Evolutionary conservation across 92 coral and sea anemone species (phyloP).

Genomic region (Siderastrea siderea): DNA sequence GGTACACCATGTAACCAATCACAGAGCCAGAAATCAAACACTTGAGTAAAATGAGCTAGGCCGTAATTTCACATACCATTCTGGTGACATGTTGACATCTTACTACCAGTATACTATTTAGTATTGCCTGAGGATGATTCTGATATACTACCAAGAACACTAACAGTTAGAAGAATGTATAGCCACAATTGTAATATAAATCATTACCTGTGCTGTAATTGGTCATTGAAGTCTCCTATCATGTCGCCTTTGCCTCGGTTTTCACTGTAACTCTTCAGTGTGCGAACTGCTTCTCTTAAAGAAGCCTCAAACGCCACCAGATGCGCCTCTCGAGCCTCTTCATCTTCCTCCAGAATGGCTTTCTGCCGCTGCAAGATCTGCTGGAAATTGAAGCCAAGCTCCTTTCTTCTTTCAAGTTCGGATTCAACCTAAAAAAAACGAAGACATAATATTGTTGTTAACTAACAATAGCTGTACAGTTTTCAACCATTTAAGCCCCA

Average conservation of each 20-base stretch:
- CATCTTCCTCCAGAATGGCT: conserved; percentile 86
- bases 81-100: too few relatives aligned
- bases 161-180: too few relatives aligned
- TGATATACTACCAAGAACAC: too few relatives aligned
- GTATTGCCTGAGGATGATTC: too few relatives aligned
- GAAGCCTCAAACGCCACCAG: conserved; percentile 93
- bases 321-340: conserved; percentile 94
- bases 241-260: conserved; percentile 70
- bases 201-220: conserved; percentile 84
- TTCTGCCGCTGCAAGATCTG: conserved; percentile 91
- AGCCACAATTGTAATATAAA: not conserved
- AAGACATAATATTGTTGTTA: not conserved
- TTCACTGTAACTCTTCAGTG: conserved; percentile 85
- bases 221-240: conserved; percentile 82
- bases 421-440: conserved; percentile 78
- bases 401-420: conserved; percentile 97
- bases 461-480: not conserved
- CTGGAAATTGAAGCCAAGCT: conserved; percentile 96
- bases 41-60: too few relatives aligned
- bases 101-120: too few relatives aligned
- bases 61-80: too few relatives aligned
- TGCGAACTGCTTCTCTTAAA: conserved; percentile 88
- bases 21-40: too few relatives aligned
- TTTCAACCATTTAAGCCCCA: too few relatives aligned
- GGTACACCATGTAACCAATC: too few relatives aligned